Conservation (phyloP, 1,140 invertebrate genomes). For the Drosophila orosa region DNA sequence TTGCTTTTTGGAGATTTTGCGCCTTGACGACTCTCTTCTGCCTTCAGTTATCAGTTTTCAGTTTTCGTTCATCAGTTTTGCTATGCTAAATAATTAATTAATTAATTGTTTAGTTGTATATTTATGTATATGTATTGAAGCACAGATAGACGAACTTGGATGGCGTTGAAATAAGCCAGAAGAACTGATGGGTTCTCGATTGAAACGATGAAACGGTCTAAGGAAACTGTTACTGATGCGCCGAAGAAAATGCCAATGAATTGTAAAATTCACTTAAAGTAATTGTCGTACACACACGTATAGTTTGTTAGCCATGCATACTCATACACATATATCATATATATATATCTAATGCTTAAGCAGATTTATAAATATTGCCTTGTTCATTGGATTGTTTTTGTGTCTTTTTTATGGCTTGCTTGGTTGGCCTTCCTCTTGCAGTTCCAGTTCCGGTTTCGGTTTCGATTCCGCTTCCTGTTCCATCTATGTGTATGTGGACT, state of each 20-base stretch:
- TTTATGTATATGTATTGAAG: slow-evolving; percentile 27
- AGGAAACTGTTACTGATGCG: slow-evolving; percentile 8
- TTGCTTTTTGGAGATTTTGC: slow-evolving; percentile 39
- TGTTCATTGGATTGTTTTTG: slow-evolving; percentile 55
- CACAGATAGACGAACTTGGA: slow-evolving; percentile 29
- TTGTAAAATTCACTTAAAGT: slow-evolving; percentile 41
- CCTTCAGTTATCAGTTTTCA: slow-evolving; percentile 18
- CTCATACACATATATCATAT: slow-evolving; percentile 2
- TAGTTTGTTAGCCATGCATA: neutral
- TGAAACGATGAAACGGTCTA: slow-evolving; percentile 6
- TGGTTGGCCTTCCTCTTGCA: slow-evolving; percentile 3
- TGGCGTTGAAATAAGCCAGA: slow-evolving; percentile 33
- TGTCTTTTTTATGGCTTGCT: slow-evolving; percentile 18
- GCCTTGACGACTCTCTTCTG: slow-evolving; percentile 23
- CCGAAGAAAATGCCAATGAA: slow-evolving; percentile 22
- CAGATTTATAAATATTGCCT: slow-evolving; percentile 50
- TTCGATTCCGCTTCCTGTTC: slow-evolving; percentile 1
- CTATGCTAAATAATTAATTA: slow-evolving; percentile 36
- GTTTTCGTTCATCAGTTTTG: slow-evolving; percentile 14
- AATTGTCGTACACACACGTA: slow-evolving; percentile 21
- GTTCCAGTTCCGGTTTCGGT: neutral
- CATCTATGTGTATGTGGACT: slow-evolving; percentile 1
- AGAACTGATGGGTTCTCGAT: slow-evolving; percentile 6
- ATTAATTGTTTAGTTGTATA: slow-evolving; percentile 37
- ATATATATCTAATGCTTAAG: slow-evolving; percentile 38